These are phyloP conservation scores for Laterallus jamaicensis DNA, from an alignment of 2,113 vertebrate species.

Conservation along the genomic window DNA sequence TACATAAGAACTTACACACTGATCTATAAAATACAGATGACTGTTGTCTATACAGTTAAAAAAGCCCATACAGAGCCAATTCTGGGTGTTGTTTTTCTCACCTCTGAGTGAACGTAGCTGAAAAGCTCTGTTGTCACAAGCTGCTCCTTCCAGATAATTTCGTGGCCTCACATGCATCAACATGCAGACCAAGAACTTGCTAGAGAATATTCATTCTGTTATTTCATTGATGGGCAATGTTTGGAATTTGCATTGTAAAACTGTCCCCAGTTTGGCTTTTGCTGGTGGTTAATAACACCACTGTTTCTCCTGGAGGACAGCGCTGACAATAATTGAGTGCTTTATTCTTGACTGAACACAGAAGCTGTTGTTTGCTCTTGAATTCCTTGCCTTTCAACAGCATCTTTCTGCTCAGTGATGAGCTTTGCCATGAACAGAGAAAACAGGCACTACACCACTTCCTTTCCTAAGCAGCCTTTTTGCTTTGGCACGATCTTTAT, in stretches of 20 bases:
- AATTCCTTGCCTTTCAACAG: neutral
- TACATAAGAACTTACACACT: neutral
- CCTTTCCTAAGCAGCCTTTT: neutral
- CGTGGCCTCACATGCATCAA: neutral
- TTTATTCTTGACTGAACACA: constrained; percentile 38
- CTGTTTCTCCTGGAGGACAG: constrained; percentile 20
- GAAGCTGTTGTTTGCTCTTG: neutral
- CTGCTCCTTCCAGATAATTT: neutral
- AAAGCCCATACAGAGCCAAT: neutral
- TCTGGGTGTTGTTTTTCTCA: neutral
- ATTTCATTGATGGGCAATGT: constrained; percentile 50
- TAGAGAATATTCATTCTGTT: neutral
- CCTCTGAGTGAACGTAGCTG: neutral
- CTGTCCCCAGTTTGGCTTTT: constrained; percentile 36
- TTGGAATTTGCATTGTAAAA: constrained; percentile 48
- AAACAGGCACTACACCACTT: neutral
- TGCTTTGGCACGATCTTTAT: neutral
- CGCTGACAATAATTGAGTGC: neutral
- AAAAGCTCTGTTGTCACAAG: neutral
- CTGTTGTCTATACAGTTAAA: neutral
- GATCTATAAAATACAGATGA: neutral
- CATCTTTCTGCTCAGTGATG: neutral
- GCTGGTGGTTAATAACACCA: constrained; percentile 47
- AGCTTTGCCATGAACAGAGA: neutral
- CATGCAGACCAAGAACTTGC: neutral